phyloP scores from a whole-genome alignment of 2,113 vertebrate genomes.

The Phylloscopus trochiloides region DNA sequence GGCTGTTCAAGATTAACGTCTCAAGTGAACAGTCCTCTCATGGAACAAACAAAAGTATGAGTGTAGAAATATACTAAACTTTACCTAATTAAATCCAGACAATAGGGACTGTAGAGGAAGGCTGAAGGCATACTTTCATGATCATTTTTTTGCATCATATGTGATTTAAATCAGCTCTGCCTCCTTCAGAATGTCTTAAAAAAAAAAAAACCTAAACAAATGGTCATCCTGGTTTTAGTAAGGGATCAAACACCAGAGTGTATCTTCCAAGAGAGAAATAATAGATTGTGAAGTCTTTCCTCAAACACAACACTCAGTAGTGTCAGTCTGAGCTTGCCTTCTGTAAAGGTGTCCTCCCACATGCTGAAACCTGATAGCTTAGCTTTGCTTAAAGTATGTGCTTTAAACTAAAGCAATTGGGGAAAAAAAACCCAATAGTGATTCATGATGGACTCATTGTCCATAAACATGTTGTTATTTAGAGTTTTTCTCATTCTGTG shows the following conservation, averaged over 20 bases:
- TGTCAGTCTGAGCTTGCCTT: neutral
- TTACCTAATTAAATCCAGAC: neutral
- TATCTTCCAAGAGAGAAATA: neutral
- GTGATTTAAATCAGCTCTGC: neutral
- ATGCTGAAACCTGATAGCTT: neutral
- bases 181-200: neutral
- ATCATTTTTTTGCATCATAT: neutral
- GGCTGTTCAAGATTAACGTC: neutral
- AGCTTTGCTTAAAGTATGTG: neutral
- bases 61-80: neutral
- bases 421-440: neutral
- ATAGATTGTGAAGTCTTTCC: neutral
- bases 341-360: neutral
- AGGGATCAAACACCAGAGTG: neutral
- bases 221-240: neutral
- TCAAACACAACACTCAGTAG: neutral
- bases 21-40: neutral
- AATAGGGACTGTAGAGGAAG: neutral
- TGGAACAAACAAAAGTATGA: neutral
- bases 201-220: neutral
- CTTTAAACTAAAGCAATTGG: neutral
- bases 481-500: constrained; percentile 57
- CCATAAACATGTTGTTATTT: constrained; percentile 53
- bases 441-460: neutral
- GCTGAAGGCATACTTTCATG: neutral